These are phyloP conservation scores for Drosophila pseudotalamancana DNA, from an alignment of 2,888 invertebrate genomes.

Conservation along the genomic window DNA sequence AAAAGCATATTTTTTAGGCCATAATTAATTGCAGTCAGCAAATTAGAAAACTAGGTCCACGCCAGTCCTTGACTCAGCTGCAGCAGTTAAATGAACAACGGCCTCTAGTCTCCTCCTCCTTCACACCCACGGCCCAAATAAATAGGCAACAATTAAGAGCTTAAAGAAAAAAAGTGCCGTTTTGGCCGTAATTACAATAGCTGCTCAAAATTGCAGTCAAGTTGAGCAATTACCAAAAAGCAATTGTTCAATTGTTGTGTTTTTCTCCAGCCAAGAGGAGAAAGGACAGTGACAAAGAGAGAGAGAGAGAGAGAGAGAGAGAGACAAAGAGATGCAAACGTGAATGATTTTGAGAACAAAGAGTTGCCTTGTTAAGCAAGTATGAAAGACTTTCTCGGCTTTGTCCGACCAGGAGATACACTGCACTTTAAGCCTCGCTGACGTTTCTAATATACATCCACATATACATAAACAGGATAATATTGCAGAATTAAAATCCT, in stretches of 20 bases:
- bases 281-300: background rate
- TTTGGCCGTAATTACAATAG: conserved; percentile 49
- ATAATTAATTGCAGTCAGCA: conserved; percentile 49
- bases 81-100: conserved; percentile 9
- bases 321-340: background rate
- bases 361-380: background rate
- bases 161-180: conserved; percentile 9
- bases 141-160: conserved; percentile 58
- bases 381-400: too few relatives aligned
- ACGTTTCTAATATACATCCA: too few relatives aligned
- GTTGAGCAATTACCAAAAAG: conserved; percentile 56
- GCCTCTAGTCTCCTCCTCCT: too few relatives aligned
- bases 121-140: conserved; percentile 25
- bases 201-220: conserved; percentile 58
- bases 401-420: too few relatives aligned
- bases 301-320: background rate
- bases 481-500: too few relatives aligned
- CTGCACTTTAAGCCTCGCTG: too few relatives aligned
- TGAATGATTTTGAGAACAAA: background rate
- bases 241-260: conserved; percentile 50
- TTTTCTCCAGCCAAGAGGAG: conserved; percentile 6
- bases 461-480: too few relatives aligned
- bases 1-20: conserved; percentile 57
- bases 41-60: conserved; percentile 45
- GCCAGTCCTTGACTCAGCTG: conserved; percentile 31